Conservation (phyloP, 1,140 invertebrate genomes). For the Calliphora vicina region DNA sequence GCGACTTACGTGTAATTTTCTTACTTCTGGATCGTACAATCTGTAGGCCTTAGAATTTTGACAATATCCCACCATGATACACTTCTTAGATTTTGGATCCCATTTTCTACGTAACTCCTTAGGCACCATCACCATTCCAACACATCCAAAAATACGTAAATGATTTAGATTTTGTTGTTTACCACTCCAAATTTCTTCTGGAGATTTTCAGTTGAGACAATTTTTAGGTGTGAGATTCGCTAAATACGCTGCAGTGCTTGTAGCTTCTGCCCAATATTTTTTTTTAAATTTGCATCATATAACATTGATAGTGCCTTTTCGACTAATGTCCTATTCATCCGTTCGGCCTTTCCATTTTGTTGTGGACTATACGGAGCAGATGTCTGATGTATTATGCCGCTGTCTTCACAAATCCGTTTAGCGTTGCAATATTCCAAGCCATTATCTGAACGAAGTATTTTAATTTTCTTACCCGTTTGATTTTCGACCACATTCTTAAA, state of each 20-base stretch:
- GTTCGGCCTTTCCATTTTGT: background rate
- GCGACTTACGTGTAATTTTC: background rate
- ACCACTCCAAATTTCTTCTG: background rate
- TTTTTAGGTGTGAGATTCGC: background rate
- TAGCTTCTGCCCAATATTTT: background rate
- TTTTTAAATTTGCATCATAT: background rate
- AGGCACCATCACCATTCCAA: background rate
- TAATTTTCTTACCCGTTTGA: background rate
- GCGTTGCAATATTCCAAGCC: background rate
- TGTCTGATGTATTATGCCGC: background rate
- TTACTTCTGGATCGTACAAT: background rate
- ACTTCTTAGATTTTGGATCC: background rate
- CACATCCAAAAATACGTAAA: background rate
- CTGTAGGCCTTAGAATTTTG: background rate
- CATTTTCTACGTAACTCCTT: background rate
- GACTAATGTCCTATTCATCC: background rate
- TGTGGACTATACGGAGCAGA: background rate
- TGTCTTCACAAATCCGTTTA: background rate
- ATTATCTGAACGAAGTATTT: background rate
- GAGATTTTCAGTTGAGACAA: background rate
- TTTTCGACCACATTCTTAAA: constrained; percentile 5
- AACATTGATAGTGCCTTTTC: background rate
- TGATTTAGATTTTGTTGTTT: background rate
- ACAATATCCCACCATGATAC: background rate
- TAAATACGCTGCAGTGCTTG: background rate